These are phyloP conservation scores for Pantherophis guttatus DNA, from an alignment of 2,113 vertebrate genomes.

Conservation along the genomic window DNA sequence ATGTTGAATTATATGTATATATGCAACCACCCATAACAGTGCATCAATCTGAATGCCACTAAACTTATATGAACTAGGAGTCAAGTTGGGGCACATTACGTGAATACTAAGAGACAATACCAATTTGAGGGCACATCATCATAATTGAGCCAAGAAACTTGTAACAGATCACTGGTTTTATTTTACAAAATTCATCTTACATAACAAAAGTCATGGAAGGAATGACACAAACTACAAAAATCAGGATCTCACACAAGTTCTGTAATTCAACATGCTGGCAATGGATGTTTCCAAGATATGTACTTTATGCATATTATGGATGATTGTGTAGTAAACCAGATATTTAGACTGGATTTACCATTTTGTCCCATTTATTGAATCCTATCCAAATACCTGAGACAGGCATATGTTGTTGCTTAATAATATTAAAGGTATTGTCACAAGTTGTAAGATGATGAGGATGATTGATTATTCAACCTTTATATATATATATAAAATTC, in stretches of 20 bases:
- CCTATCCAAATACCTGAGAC: neutral
- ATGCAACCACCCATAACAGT: neutral
- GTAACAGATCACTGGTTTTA: neutral
- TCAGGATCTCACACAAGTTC: too few species aligned
- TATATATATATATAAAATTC: neutral
- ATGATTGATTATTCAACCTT: too few species aligned
- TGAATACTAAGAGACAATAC: neutral
- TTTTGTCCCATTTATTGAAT: neutral
- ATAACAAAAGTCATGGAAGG: neutral
- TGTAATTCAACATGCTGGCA: neutral
- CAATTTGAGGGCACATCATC: neutral
- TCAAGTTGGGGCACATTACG: neutral
- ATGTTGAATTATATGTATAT: neutral
- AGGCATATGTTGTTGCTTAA: too few species aligned
- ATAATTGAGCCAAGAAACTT: neutral
- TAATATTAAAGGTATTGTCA: too few species aligned
- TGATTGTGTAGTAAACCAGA: neutral
- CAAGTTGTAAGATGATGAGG: too few species aligned
- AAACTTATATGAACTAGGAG: neutral
- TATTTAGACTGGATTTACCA: neutral
- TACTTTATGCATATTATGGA: neutral
- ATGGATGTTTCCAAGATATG: neutral
- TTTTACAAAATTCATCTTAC: neutral
- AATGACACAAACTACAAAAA: neutral
- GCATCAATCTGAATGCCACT: neutral